Percentiles rank a stretch among this genome's conserved stretches.
These are phyloP conservation scores for Xenopus petersii DNA, from an alignment of 2,797 vertebrate species.

Conservation along the genomic window DNA sequence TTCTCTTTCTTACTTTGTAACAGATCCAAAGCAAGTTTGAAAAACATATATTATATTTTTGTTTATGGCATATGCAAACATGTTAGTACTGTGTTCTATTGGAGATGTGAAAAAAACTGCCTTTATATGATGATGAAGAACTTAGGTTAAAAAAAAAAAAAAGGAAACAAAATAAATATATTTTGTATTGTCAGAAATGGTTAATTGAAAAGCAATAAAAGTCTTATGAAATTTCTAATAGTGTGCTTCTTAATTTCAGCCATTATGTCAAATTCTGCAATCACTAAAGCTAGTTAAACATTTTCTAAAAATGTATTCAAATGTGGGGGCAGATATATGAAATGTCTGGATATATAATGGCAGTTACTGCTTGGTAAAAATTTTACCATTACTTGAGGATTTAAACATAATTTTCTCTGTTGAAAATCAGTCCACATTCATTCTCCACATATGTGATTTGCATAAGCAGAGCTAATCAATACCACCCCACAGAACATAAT, in stretches of 20 bases:
- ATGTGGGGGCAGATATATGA: no score
- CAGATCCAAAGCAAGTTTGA: constrained; percentile 62
- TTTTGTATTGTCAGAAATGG: constrained; percentile 69
- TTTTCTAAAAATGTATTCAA: no score
- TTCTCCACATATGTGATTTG: no score
- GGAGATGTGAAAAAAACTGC: constrained; percentile 61
- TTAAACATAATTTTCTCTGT: no score
- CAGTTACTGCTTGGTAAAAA: no score
- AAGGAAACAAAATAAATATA: constrained; percentile 44
- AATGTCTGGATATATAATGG: no score
- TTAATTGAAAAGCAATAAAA: constrained; percentile 74
- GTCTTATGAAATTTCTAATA: constrained; percentile 54
- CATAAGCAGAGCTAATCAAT: no score
- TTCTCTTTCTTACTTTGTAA: constrained; percentile 55
- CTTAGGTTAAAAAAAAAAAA: constrained; percentile 53
- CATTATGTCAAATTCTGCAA: no score
- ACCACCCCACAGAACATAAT: no score
- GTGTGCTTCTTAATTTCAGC: neutral
- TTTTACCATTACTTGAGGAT: no score
- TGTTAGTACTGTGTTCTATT: constrained; percentile 44
- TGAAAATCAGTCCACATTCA: no score
- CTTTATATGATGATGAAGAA: constrained; percentile 65
- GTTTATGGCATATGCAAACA: constrained; percentile 37
- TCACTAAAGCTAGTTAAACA: no score
- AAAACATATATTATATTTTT: constrained; percentile 55